These are phyloP conservation scores for Clarias macrocephalus DNA, from an alignment of 2,113 vertebrate species.

Conservation along the genomic window DNA sequence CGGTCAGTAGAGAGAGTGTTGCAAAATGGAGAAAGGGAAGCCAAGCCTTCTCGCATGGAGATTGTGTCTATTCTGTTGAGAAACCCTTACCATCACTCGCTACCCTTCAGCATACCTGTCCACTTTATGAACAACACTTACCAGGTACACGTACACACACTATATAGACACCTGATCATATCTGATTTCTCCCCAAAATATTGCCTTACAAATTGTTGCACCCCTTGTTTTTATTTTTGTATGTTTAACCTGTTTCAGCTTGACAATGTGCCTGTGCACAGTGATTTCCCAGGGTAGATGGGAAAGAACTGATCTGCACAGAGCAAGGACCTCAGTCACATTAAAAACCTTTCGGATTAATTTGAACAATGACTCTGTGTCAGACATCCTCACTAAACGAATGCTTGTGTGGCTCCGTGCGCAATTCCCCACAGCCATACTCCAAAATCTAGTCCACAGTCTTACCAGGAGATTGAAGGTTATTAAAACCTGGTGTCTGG, in stretches of 20 bases:
- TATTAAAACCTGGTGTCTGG: not conserved
- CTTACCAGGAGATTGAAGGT: not conserved
- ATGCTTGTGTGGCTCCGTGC: not conserved
- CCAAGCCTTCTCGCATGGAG: constrained; percentile 88
- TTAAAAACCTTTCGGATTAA: not conserved
- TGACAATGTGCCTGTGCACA: not conserved
- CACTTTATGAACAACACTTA: constrained; percentile 89
- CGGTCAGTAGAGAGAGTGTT: constrained; percentile 81
- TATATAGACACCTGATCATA: not conserved
- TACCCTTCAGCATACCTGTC: constrained; percentile 90
- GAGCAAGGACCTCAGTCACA: not conserved
- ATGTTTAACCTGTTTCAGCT: not conserved
- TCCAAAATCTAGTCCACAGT: not conserved
- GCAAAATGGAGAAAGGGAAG: constrained; percentile 82
- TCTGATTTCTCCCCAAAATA: not conserved
- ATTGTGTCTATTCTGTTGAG: constrained; percentile 87
- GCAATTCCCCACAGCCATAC: not conserved
- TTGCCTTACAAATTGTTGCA: too few relatives aligned
- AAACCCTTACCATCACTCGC: constrained; percentile 87
- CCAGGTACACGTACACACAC: constrained; percentile 71
- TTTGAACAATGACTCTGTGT: not conserved
- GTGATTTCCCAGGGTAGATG: not conserved
- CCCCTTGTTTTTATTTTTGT: not conserved
- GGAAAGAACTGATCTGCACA: not conserved
- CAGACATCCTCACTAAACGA: not conserved